Base-by-base conservation (phyloP, 2,888 invertebrate genomes). In the Mantis religiosa region DNA sequence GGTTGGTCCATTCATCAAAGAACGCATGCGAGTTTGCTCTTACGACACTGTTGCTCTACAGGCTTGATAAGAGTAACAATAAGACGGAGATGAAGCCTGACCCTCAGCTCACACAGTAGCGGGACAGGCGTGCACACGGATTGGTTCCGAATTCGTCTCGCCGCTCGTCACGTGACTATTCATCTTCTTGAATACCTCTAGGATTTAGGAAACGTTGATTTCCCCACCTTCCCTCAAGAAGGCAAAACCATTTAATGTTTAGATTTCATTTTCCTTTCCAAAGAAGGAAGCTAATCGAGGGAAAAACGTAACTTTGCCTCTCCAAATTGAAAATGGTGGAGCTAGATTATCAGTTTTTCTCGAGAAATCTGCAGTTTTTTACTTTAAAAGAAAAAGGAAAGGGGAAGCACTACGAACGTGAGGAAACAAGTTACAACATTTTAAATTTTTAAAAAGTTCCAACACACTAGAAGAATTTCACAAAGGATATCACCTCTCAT, bases 131-230 rank as follows among this genome's bases (percentile, higher is more conserved):
- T 88, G 88, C 71, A 41, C 54, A 54, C 28, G 88, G 84, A 88
- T 88, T 88, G 88, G 88, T 88, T 88, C 83, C 81, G 84, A 85
- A 88, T 88, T 30, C 27, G 88, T 30, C 54, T 14, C 54, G 54
- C 54, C 20, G 54, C 54, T 71, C 54, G 71, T 84, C 88, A 88
- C 88, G 88, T 88, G 88, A 88, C 28, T 28, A 15, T 28, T 30
- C 30, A 25, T 30, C 30, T 84, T 30, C 9, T 28, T 30, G 28
- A 30, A 28, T 71, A 71, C 20, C 54, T 71, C 54, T 71, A 71
- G 54, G 54, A 71, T 71, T 71, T 71, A n/a, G 54, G 54, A 71
- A 71, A 71, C 54, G 20, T 20, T 12, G 9, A 41, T 41, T n/a
- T 71, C 8, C 54, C 54, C 54, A 15, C 54, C 20, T 20, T 20